Conservation (phyloP, 2,113 vertebrate genomes). For the Neodontobutis hainanensis region DNA sequence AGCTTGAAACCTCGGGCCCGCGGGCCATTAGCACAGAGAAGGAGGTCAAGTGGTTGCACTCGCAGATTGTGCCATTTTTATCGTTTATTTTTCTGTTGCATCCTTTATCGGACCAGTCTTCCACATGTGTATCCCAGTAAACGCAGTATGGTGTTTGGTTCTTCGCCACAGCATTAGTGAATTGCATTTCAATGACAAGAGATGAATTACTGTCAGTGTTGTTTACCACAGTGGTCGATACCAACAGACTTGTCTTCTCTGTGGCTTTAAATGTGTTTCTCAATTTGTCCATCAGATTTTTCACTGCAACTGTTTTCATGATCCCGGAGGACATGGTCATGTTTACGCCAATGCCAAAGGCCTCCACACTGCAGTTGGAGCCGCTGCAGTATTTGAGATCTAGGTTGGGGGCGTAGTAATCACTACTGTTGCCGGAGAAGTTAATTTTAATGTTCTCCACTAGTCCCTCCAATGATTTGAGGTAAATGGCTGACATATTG, state of each 20-base stretch:
- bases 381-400: slow-evolving; percentile 56
- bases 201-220: neutral
- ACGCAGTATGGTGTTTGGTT: slow-evolving; percentile 67
- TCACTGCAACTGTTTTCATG: slow-evolving; percentile 77
- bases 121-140: slow-evolving; percentile 79
- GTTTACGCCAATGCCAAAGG: slow-evolving; percentile 54
- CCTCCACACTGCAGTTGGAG: slow-evolving; percentile 12
- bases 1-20: neutral
- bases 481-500: slow-evolving; percentile 70
- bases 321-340: slow-evolving; percentile 20
- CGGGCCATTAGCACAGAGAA: slow-evolving; percentile 90
- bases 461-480: slow-evolving; percentile 82
- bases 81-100: slow-evolving; percentile 17
- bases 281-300: slow-evolving; percentile 78
- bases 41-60: slow-evolving; percentile 88
- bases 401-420: slow-evolving; percentile 43
- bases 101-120: slow-evolving; percentile 51
- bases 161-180: slow-evolving; percentile 25
- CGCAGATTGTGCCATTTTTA: slow-evolving; percentile 60
- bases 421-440: slow-evolving; percentile 52
- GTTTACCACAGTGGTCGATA: slow-evolving; percentile 75
- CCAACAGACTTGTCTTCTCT: slow-evolving; percentile 52
- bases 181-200: slow-evolving; percentile 75
- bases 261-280: accelerated
- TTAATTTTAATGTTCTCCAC: slow-evolving; percentile 77